Percentiles rank a stretch among this genome's conserved stretches.
phyloP scores from a whole-genome alignment of 64 coral and sea anemone species.

The Porites australiensis region DNA sequence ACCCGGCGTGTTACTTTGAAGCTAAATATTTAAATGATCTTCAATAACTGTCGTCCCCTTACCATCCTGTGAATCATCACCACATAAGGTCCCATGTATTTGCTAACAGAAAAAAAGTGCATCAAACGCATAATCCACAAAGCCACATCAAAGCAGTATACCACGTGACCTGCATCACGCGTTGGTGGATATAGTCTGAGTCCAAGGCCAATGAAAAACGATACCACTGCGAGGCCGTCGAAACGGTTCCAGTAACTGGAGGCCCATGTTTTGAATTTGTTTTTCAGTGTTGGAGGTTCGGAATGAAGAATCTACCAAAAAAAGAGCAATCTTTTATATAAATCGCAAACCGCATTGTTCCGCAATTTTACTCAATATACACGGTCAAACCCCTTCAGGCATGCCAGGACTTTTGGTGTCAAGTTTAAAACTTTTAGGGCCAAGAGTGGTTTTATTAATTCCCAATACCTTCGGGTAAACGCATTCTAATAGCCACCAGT shows the following conservation, averaged over 20 bases:
- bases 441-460: no score
- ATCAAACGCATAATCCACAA: constrained; percentile 88
- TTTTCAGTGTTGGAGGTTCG: neutral
- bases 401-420: no score
- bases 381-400: no score
- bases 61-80: constrained; percentile 91
- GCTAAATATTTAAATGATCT: no score
- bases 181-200: constrained; percentile 75
- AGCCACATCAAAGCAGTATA: constrained; percentile 83
- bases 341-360: no score
- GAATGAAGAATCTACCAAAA: constrained; percentile 9
- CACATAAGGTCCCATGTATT: constrained; percentile 86
- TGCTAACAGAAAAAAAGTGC: constrained; percentile 87
- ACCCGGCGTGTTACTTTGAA: no score
- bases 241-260: constrained; percentile 89
- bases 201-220: constrained; percentile 76
- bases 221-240: constrained; percentile 79
- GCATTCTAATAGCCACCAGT: no score
- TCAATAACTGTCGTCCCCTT: neutral
- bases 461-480: no score
- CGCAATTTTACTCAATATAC: no score
- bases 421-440: no score
- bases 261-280: constrained; percentile 72
- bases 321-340: no score
- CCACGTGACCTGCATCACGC: constrained; percentile 72